Percentiles rank a stretch among this genome's conserved stretches.
These are phyloP conservation scores for Anhinga rufa DNA, from an alignment of 2,113 vertebrate genomes.

Conservation along the genomic window DNA sequence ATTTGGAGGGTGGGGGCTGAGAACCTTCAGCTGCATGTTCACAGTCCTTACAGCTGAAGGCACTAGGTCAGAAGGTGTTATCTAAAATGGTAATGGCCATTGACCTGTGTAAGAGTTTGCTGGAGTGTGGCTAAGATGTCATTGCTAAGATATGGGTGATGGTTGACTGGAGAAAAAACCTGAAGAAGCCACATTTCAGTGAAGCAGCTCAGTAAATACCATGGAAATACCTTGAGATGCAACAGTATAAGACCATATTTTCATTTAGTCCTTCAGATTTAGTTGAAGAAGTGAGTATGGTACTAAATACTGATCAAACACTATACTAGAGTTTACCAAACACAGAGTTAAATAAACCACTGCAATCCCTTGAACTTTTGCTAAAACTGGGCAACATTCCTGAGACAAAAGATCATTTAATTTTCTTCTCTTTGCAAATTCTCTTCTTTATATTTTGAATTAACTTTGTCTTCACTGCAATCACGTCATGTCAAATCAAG, in stretches of 20 bases:
- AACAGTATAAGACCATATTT: neutral
- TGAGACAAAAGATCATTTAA: neutral
- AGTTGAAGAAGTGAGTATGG: neutral
- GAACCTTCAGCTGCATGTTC: neutral
- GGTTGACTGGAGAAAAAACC: neutral
- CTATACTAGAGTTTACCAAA: neutral
- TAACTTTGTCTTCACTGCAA: neutral
- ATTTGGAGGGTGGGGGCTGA: neutral
- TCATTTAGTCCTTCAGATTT: neutral
- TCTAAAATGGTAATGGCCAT: neutral
- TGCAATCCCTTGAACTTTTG: neutral
- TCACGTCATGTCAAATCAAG: neutral
- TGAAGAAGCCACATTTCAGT: neutral
- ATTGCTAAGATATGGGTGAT: neutral
- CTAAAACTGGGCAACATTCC: neutral
- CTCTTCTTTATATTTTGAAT: neutral
- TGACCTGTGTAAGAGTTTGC: conserved; percentile 10
- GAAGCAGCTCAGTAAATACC: neutral
- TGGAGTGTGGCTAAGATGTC: neutral
- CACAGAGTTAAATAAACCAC: neutral
- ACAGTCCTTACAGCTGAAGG: neutral
- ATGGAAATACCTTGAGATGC: neutral
- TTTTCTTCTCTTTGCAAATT: neutral
- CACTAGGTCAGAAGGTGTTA: neutral
- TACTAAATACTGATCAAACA: neutral